These are phyloP conservation scores for Chrysopa pallens DNA, from an alignment of 1,140 invertebrate species.

Conservation along the genomic window DNA sequence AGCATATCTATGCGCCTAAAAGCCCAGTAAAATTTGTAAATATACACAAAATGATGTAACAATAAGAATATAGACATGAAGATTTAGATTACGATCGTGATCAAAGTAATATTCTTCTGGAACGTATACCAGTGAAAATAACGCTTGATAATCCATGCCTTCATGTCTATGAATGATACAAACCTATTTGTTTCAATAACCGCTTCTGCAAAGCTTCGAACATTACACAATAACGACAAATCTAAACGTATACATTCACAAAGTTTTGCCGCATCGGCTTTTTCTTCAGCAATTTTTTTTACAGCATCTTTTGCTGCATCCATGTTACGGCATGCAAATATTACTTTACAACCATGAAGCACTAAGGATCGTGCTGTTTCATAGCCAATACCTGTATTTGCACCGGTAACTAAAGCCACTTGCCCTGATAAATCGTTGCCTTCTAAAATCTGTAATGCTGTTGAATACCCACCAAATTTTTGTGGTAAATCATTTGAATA, in stretches of 20 bases:
- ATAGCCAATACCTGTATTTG: slow-evolving; percentile 81
- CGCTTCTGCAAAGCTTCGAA: slow-evolving; percentile 46
- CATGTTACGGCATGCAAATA: slow-evolving; percentile 67
- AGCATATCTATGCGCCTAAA: slow-evolving; percentile 65
- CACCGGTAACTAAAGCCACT: slow-evolving; percentile 72
- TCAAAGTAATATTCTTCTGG: too few species aligned
- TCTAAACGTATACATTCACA: slow-evolving; percentile 55
- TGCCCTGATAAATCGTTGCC: slow-evolving; percentile 72
- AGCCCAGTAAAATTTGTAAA: slow-evolving; percentile 3
- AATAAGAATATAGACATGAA: too few species aligned
- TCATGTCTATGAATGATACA: too few species aligned
- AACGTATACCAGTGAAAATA: too few species aligned
- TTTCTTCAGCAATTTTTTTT: slow-evolving; percentile 45
- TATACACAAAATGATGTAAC: too few species aligned
- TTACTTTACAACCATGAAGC: slow-evolving; percentile 70
- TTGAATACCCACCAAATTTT: slow-evolving; percentile 69
- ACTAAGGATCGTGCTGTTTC: slow-evolving; percentile 80
- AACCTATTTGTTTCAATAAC: slow-evolving; percentile 24
- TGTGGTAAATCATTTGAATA: slow-evolving; percentile 59
- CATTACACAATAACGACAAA: slow-evolving; percentile 51
- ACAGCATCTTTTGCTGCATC: slow-evolving; percentile 46
- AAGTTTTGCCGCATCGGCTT: slow-evolving; percentile 37
- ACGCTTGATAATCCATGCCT: too few species aligned
- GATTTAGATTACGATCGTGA: too few species aligned
- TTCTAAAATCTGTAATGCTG: slow-evolving; percentile 65